These are phyloP conservation scores for Bucco capensis DNA, from an alignment of 2,113 vertebrate species.

Conservation along the genomic window DNA sequence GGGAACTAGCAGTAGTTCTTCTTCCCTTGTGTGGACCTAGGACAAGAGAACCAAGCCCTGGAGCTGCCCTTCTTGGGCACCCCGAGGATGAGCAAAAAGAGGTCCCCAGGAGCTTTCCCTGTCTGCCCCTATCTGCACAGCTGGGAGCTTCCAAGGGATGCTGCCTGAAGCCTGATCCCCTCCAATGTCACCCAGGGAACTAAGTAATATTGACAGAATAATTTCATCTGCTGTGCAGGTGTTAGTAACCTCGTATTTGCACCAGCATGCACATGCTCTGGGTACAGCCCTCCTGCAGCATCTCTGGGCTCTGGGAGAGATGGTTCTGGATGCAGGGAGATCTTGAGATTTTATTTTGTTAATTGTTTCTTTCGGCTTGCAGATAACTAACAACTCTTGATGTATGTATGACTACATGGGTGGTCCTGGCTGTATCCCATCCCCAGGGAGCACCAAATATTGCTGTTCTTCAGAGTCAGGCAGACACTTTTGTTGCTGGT, in stretches of 20 bases:
- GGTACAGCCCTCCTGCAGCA: background rate
- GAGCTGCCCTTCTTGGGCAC: background rate
- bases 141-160: background rate
- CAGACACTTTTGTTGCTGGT: background rate
- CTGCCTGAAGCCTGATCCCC: background rate
- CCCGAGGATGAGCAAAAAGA: background rate
- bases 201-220: background rate
- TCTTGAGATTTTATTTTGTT: background rate
- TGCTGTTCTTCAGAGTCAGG: background rate
- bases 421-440: background rate
- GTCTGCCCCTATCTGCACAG: background rate
- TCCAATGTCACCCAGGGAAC: background rate
- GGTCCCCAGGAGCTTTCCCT: background rate
- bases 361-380: background rate
- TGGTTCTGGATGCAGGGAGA: background rate
- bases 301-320: background rate
- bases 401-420: fast-evolving
- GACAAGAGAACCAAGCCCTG: fast-evolving
- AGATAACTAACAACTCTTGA: background rate
- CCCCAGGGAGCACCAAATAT: background rate
- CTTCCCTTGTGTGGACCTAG: background rate
- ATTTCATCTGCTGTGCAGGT: background rate
- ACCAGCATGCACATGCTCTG: fast-evolving
- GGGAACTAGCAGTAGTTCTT: background rate
- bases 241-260: background rate